A percentile compares a stretch with the other conserved stretches of the same genome.
Evolutionary conservation across 2,797 vertebrate species (phyloP).

Genomic region (Molossus molossus): DNA sequence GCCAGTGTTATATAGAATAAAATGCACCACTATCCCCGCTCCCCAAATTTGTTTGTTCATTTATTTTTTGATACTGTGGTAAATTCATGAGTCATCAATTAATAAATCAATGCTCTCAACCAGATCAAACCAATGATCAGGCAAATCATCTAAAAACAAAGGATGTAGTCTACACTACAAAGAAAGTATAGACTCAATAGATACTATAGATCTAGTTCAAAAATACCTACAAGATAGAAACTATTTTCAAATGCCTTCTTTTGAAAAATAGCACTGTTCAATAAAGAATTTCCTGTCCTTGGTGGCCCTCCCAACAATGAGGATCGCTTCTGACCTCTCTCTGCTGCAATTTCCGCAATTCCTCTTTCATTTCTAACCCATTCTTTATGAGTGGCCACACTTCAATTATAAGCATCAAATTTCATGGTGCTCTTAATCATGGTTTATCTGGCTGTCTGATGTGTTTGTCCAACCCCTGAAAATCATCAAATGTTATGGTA

Average conservation of each 20-base stretch:
- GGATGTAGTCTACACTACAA: not conserved
- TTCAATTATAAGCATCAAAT: not conserved
- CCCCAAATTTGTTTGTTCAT: not conserved
- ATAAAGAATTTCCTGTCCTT: not conserved
- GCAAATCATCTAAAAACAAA: not conserved
- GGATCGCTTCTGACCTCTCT: not conserved
- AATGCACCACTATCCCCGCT: not conserved
- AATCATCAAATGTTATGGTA: not conserved
- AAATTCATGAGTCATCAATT: not conserved
- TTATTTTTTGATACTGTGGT: not conserved
- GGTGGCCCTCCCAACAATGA: not conserved
- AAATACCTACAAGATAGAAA: not conserved
- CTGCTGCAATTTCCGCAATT: conserved; percentile 11
- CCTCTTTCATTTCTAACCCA: conserved; percentile 37
- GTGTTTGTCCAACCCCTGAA: not conserved
- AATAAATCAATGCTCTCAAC: not conserved
- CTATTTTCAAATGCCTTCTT: not conserved
- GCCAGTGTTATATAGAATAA: not conserved
- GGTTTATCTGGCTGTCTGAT: not conserved
- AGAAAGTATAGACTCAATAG: not conserved
- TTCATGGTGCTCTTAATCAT: not conserved
- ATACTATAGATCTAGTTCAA: not conserved
- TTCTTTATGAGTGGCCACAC: not conserved
- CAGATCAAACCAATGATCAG: not conserved
- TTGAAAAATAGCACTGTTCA: not conserved